A percentile compares a stretch with the other conserved stretches of the same genome.
Evolutionary conservation across 2,888 invertebrate genomes (phyloP).

Genomic region (Argynnis bischoffii): DNA sequence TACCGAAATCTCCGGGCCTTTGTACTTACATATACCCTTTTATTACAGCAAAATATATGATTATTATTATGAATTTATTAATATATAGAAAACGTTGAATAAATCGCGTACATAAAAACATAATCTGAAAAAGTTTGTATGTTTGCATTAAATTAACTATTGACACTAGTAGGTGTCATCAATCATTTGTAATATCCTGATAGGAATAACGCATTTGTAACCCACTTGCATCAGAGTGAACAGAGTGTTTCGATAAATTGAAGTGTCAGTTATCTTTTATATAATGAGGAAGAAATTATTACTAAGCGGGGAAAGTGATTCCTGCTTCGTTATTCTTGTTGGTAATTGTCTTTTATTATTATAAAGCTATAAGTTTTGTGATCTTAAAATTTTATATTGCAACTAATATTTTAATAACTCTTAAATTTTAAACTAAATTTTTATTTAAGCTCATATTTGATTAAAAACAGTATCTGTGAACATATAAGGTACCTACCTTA

Average conservation of each 20-base stretch:
- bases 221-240: conserved; percentile 52
- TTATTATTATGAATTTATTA: not conserved
- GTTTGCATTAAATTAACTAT: conserved; percentile 58
- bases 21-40: conserved; percentile 31
- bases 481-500: not conserved
- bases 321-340: conserved; percentile 37
- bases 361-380: not conserved
- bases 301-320: conserved; percentile 47
- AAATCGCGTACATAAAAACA: conserved; percentile 24
- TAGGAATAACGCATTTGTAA: conserved; percentile 60
- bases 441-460: not conserved
- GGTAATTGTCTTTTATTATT: conserved; percentile 4
- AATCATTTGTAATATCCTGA: conserved; percentile 58
- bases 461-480: not conserved
- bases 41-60: conserved; percentile 19
- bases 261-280: conserved; percentile 63
- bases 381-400: not conserved
- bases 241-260: conserved; percentile 58
- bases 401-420: not conserved
- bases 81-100: not conserved
- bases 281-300: conserved; percentile 56
- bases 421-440: not conserved
- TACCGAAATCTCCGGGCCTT: conserved; percentile 44
- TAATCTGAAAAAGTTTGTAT: conserved; percentile 42
- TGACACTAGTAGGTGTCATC: conserved; percentile 60